A percentile compares a stretch with the other conserved stretches of the same genome.
Conservation (phyloP, 2,888 invertebrate species). For the Drosophila kuntzei region DNA sequence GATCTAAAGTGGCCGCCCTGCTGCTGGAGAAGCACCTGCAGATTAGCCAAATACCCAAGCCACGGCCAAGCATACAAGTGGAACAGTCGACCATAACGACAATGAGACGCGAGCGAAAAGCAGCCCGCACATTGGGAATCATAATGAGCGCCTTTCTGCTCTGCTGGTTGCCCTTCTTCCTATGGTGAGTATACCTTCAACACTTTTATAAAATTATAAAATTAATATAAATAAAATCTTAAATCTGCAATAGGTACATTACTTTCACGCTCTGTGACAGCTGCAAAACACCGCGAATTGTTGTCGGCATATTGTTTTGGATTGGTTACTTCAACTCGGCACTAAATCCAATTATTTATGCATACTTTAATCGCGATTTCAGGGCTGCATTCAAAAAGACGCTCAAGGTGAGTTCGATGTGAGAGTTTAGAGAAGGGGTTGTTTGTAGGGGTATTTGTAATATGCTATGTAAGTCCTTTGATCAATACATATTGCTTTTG, state of each 20-base stretch:
- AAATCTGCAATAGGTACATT: constrained; percentile 89
- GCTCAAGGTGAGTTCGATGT: constrained; percentile 86
- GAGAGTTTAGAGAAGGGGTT: constrained; percentile 1
- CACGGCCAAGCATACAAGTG: constrained; percentile 89
- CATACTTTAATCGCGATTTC: constrained; percentile 98
- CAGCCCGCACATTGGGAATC: constrained; percentile 96
- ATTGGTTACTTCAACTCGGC: constrained; percentile 99
- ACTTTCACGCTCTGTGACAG: constrained; percentile 91
- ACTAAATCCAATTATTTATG: constrained; percentile 98
- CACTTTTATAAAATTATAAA: constrained; percentile 5
- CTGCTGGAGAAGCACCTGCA: constrained; percentile 95
- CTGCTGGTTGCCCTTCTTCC: constrained; percentile 98
- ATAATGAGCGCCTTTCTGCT: constrained; percentile 98
- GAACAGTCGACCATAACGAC: constrained; percentile 93
- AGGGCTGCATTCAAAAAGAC: constrained; percentile 97
- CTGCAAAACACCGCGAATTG: constrained; percentile 93
- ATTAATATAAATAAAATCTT: background rate
- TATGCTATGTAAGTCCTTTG: constrained; percentile 36
- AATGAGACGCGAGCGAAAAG: constrained; percentile 95
- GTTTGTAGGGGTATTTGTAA: constrained; percentile 11
- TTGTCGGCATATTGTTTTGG: constrained; percentile 97
- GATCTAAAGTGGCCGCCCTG: constrained; percentile 95
- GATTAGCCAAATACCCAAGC: constrained; percentile 94
- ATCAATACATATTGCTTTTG: constrained; percentile 51
- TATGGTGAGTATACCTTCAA: constrained; percentile 89